Evolutionary conservation across 2,888 invertebrate species (phyloP).

Genomic region (Laothoe populi): DNA sequence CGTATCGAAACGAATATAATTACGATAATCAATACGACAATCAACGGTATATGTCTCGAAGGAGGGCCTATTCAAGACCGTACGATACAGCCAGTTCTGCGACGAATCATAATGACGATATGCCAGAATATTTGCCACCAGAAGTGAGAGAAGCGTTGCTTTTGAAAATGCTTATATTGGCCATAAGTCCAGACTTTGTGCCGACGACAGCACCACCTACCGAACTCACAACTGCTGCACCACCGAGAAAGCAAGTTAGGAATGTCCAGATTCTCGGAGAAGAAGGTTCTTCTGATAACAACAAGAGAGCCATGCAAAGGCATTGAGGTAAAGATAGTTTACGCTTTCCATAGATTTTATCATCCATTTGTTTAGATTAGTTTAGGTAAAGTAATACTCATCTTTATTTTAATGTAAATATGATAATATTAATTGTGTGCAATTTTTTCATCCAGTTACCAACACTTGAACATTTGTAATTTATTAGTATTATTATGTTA

Average conservation of each 20-base stretch:
- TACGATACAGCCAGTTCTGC: constrained; percentile 73
- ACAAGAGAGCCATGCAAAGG: constrained; percentile 59
- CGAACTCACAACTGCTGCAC: constrained; percentile 77
- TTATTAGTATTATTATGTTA: constrained; percentile 9
- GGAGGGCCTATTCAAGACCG: constrained; percentile 65
- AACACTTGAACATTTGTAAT: constrained; percentile 23
- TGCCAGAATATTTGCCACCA: constrained; percentile 87
- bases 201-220: constrained; percentile 73
- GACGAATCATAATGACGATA: constrained; percentile 75
- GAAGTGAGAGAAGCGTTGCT: constrained; percentile 89
- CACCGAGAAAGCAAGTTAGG: constrained; percentile 85
- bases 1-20: constrained; percentile 68
- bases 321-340: constrained; percentile 52
- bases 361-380: constrained; percentile 33
- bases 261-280: constrained; percentile 90
- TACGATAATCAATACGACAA: constrained; percentile 78
- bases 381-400: constrained; percentile 60
- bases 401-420: constrained; percentile 59
- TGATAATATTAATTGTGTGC: constrained; percentile 24
- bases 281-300: constrained; percentile 74
- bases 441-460: neutral
- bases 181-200: constrained; percentile 86
- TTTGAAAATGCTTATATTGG: constrained; percentile 89
- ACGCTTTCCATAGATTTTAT: neutral
- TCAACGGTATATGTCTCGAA: constrained; percentile 74